A percentile compares a stretch with the other conserved stretches of the same genome.
These are phyloP conservation scores for Drosophila demipolita DNA, from an alignment of 2,888 invertebrate species.

Conservation along the genomic window DNA sequence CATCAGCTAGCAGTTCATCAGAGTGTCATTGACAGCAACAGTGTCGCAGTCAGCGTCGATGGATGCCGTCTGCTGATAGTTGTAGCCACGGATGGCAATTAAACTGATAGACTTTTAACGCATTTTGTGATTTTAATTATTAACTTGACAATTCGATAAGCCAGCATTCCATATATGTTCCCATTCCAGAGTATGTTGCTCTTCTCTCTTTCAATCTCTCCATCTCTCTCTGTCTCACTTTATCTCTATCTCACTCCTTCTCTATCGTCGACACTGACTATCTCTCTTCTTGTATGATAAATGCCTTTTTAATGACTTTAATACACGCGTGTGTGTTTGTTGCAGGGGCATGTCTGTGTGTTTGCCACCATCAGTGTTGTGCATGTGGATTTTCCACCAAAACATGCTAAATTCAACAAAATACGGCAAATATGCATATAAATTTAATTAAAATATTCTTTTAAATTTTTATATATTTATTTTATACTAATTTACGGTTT, in stretches of 20 bases:
- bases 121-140: slow-evolving; percentile 79
- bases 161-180: slow-evolving; percentile 47
- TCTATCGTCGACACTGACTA: background rate
- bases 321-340: slow-evolving; percentile 28
- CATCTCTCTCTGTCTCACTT: background rate
- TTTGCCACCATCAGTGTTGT: slow-evolving; percentile 52
- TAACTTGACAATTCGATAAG: slow-evolving; percentile 80
- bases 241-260: background rate
- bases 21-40: slow-evolving; percentile 71
- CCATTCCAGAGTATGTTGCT: slow-evolving; percentile 7
- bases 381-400: slow-evolving; percentile 13
- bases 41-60: slow-evolving; percentile 26
- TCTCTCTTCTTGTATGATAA: slow-evolving; percentile 60
- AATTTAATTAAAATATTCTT: background rate
- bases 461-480: background rate
- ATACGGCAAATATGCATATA: background rate
- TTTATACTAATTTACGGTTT: background rate
- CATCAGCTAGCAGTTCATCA: slow-evolving; percentile 64
- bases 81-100: slow-evolving; percentile 74
- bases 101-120: slow-evolving; percentile 78
- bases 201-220: background rate
- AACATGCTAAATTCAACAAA: background rate
- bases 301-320: slow-evolving; percentile 78
- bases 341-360: slow-evolving; percentile 17
- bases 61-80: slow-evolving; percentile 70